Conservation (phyloP, 2,888 invertebrate genomes). For the Caenorhabditis sp. region DNA sequence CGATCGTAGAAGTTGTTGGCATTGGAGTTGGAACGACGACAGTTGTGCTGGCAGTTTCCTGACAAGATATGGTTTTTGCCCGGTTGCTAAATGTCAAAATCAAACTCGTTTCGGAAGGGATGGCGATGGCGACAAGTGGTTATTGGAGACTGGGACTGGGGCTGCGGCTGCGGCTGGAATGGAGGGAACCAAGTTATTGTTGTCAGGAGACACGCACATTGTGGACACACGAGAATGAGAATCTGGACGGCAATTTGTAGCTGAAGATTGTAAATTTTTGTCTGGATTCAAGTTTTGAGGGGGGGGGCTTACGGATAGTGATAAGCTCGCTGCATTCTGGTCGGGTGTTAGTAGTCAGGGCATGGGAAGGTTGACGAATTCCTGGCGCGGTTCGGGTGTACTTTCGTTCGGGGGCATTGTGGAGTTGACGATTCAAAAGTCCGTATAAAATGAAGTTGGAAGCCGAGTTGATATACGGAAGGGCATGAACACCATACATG, state of each 20-base stretch:
- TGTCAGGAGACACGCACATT: slow-evolving; percentile 32
- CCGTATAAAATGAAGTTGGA: slow-evolving; percentile 82
- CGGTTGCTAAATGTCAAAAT: too few species aligned
- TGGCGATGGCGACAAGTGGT: slow-evolving; percentile 25
- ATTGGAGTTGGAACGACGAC: slow-evolving; percentile 4
- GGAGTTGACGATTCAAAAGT: slow-evolving; percentile 72
- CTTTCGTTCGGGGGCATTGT: slow-evolving; percentile 61
- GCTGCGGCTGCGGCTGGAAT: too few species aligned
- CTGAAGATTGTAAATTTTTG: slow-evolving; percentile 7
- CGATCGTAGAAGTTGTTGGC: too few species aligned
- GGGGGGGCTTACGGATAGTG: slow-evolving; percentile 47
- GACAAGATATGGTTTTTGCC: slow-evolving; percentile 30
- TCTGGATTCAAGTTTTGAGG: too few species aligned
- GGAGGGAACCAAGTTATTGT: slow-evolving; percentile 18
- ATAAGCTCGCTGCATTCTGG: slow-evolving; percentile 63
- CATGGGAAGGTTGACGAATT: slow-evolving; percentile 50
- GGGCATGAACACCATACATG: slow-evolving; percentile 82
- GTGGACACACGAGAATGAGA: slow-evolving; percentile 53
- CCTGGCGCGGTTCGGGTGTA: slow-evolving; percentile 46
- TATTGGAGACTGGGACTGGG: too few species aligned
- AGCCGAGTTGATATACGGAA: slow-evolving; percentile 82
- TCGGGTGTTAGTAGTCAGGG: slow-evolving; percentile 50
- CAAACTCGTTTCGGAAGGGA: slow-evolving; percentile 63
- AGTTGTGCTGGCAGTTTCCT: slow-evolving; percentile 13
- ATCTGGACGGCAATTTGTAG: slow-evolving; percentile 43